Evolutionary conservation across 2,797 vertebrate genomes (phyloP), one percentile per base, ranked within the genome.

Genomic region (Discoglossus pictus): DNA sequence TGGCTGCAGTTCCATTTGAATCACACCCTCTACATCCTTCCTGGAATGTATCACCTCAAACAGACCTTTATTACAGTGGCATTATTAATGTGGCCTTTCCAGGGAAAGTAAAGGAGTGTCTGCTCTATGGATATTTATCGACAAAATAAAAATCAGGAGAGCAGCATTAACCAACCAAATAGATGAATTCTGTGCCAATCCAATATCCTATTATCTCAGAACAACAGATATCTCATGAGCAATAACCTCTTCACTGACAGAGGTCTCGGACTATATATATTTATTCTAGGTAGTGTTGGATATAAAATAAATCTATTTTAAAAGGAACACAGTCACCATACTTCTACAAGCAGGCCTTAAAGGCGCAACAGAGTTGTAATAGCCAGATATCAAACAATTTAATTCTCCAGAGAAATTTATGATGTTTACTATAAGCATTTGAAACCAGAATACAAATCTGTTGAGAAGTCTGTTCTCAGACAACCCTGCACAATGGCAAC

Each of bases 11-110:
- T 24, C 21, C 17, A 43, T 24, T 23, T 7, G 4, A 18, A 12
- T 60, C 56, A 70, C 51, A 48, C 59, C 67, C 67, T 56, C 36
- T 27, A 38, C 40, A 70, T 56, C 67, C 67, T 70, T 70, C 67
- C 67, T 69, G 59, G 15, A 8, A 27, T 17, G 34, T 40, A 55
- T 61, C 43, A 31, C 39, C 42, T 8, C 15, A 13, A 31, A 34
- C 50, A 63, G 50, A 35, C 13, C 31, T 17, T 1, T 24, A 35
- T 24, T 20, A 62, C 31, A 62, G 27, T 25, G 50, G 34, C n/a
- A 12, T 17, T 16, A 7, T 7, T 40, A 7, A 13, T 40, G 38
- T 67, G 16, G 31, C 6, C 35, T 46, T 56, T 56, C 23, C 17
- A 10, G 2, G 16, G 36, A 31, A 43, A 24, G 36, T 35, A 11